Conservation (phyloP, 1,140 invertebrate species). For the Pogonomyrmex barbatus region DNA sequence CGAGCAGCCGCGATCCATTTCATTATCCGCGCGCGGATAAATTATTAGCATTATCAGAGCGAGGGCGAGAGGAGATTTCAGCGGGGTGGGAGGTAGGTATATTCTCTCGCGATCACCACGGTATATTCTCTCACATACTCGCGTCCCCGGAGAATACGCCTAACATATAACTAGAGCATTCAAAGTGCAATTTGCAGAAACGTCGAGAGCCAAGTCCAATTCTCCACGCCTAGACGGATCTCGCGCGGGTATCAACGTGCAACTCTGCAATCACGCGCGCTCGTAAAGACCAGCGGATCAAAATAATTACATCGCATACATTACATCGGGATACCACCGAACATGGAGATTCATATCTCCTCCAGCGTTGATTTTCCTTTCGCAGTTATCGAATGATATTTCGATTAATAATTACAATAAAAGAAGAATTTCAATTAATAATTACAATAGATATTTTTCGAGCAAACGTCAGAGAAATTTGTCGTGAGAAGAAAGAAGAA, state of each 20-base stretch:
- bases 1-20: conserved; percentile 48
- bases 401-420: not conserved
- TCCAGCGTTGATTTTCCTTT: not conserved
- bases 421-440: not conserved
- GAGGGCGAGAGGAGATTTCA: conserved; percentile 48
- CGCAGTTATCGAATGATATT: not conserved
- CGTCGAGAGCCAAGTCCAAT: conserved; percentile 67
- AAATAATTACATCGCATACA: conserved; percentile 68
- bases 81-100: conserved; percentile 14
- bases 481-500: not conserved
- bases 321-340: conserved; percentile 44
- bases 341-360: conserved; percentile 32
- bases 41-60: conserved; percentile 68
- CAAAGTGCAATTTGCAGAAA: conserved; percentile 72
- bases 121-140: conserved; percentile 36
- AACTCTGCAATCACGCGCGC: conserved; percentile 57
- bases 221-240: conserved; percentile 67
- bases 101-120: conserved; percentile 39
- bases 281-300: conserved; percentile 63
- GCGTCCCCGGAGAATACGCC: conserved; percentile 31
- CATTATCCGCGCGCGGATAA: conserved; percentile 55
- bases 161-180: conserved; percentile 70
- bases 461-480: not conserved
- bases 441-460: not conserved
- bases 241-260: conserved; percentile 20